Base-by-base conservation (phyloP, 2,888 invertebrate species). In the Zele albiditarsus region DNA sequence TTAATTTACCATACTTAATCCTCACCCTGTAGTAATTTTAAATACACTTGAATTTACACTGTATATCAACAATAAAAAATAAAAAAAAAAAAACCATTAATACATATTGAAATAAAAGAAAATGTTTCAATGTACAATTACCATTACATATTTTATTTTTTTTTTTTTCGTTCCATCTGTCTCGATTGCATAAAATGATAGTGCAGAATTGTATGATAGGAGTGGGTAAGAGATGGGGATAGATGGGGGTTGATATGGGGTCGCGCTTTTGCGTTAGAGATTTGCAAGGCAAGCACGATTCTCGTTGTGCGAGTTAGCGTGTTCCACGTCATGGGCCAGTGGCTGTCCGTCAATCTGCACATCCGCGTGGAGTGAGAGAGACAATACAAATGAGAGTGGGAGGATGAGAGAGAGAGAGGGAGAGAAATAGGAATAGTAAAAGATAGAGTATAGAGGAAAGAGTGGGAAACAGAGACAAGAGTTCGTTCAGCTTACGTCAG, bases 321-420 rank as follows among this genome's bases (percentile, higher is more conserved):
- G 73, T 71, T 66, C 81, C 81, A 80, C 81, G 85, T 86, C 86
- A 85, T 80, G 85, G 86, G 84, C 84, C 84, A 84, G 84, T 82
- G 81, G 77, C 82, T 85, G 87, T 86, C 87, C 84, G 85, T 88
- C 88, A 87, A 83, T 86, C 84, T 80, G 81, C 77, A 82, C 78
- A 81, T 83, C 65, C 70, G 46, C 75, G 71, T 74, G 74, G 3
- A 53, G 20, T n/a, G 53, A 53, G n/a, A 16, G 0, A 46, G n/a
- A 53, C n/a, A n/a, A n/a, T n/a, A 5, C 6, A 0, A n/a, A 53
- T 75, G 74, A 76, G 12, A 42, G 57, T 42, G 27, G 16, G 14
- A 46, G 58, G 27, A 23, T 25, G 57, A 72, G 63, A 25, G 27
- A 58, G 27, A 73, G 27, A 38, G 10, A 20, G 28, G 42, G 31